Evolutionary conservation across 2,113 vertebrate species (phyloP).

Genomic region (Syngnathoides biaculeatus): DNA sequence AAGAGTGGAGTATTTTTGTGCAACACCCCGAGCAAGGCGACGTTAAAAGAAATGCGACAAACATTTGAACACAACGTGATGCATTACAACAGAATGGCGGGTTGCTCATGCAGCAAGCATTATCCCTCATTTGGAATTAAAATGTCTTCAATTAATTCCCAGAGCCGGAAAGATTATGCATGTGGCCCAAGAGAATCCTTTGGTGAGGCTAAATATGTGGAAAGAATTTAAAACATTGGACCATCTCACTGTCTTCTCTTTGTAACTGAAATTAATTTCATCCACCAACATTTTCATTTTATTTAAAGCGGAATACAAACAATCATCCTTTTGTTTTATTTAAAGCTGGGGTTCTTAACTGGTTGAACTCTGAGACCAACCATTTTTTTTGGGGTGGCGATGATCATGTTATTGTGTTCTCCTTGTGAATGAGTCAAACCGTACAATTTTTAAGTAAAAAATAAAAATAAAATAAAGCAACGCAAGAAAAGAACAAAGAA

Average conservation of each 20-base stretch:
- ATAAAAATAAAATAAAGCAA: too few species aligned
- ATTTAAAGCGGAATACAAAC: too few species aligned
- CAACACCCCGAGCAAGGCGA: background rate
- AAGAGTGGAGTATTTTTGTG: too few species aligned
- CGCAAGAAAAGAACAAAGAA: too few species aligned
- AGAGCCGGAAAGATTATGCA: slow-evolving; percentile 28
- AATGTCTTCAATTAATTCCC: slow-evolving; percentile 60
- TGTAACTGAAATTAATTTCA: slow-evolving; percentile 33
- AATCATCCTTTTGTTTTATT: too few species aligned
- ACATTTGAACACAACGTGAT: slow-evolving; percentile 50
- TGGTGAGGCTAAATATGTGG: slow-evolving; percentile 54
- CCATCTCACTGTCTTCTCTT: slow-evolving; percentile 54
- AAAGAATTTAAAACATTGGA: slow-evolving; percentile 49
- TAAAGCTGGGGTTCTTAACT: too few species aligned
- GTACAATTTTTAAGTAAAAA: too few species aligned
- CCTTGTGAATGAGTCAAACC: too few species aligned
- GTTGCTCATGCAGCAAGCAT: slow-evolving; percentile 31
- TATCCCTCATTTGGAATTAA: slow-evolving; percentile 53
- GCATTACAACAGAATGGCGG: slow-evolving; percentile 42
- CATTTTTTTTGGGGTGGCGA: too few species aligned
- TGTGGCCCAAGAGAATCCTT: slow-evolving; percentile 51
- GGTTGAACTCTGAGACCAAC: too few species aligned
- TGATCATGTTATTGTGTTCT: too few species aligned
- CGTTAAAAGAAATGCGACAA: slow-evolving; percentile 30
- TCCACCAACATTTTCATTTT: background rate